Base-by-base conservation (phyloP, 2,888 invertebrate species). In the Agrochola macilenta region DNA sequence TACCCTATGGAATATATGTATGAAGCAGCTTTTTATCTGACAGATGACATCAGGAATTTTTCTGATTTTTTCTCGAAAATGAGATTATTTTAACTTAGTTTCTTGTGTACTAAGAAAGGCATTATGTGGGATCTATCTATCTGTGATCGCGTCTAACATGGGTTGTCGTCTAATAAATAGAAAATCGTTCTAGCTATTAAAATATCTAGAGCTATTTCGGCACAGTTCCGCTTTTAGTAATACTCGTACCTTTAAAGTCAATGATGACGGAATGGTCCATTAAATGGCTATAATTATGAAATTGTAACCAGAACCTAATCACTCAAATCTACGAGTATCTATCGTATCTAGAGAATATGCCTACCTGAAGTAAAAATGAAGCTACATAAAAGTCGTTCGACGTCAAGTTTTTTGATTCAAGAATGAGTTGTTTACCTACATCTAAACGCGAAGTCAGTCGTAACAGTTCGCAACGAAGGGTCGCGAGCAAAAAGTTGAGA, bases 401-500 rank as follows among this genome's bases (percentile, higher is more conserved):
- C 39, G 39, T 39, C 39, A 39, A 39, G 39, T 39, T 39, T 0
- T 39, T 63, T 82, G 77, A 78, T 74, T 69, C 70, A 72, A 66
- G 75, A 84, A 76, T 76, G 69, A 87, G 78, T 86, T 87, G 82
- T 82, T 85, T 82, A 75, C 39, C 39, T 39, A 39, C 23, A 0
- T 58, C 58, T 69, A 71, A 79, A 79, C 74, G 79, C 69, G 58
- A 79, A 84, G 79, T 86, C 78, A 80, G 49, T 63, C 74, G 85
- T 79, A 76, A 76, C 85, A 73, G 76, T 58, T 69, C 61, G 14
- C 71, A 69, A 75, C 74, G 80, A 83, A 81, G 83, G 85, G 66
- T 74, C 70, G 49, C 69, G 49, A 72, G 58, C 78, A 72, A 87
- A 84, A 88, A 87, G 78, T 87, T 82, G 63, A 52, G 76, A 78